Conservation (phyloP, 2,797 vertebrate genomes). For the Phylloscopus collybita region DNA sequence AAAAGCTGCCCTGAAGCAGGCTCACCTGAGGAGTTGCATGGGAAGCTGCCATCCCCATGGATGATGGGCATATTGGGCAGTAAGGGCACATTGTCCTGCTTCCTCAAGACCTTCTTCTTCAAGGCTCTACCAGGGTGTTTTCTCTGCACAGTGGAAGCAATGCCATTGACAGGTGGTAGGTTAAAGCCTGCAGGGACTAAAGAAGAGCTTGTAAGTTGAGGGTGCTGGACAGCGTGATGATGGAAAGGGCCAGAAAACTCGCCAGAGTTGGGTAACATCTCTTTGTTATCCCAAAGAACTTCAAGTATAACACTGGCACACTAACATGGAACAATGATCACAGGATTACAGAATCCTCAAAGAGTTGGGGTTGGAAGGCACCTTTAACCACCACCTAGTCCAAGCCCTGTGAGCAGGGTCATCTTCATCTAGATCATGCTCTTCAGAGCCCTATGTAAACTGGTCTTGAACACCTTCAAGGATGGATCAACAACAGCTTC, state of each 20-base stretch:
- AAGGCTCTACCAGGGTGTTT: not conserved
- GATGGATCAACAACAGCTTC: not conserved
- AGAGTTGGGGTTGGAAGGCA: not conserved
- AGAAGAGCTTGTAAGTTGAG: not conserved
- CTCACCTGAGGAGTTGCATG: conserved; percentile 68
- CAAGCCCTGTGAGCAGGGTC: not conserved
- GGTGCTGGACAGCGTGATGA: not conserved
- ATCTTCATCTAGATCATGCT: not conserved
- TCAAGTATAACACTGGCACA: not conserved
- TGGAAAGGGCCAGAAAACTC: not conserved
- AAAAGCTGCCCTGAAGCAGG: not conserved
- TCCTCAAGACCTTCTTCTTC: conserved; percentile 38
- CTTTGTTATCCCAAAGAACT: not conserved
- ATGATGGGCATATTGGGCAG: conserved; percentile 37
- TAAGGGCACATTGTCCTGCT: conserved; percentile 11
- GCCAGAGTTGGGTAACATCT: not conserved
- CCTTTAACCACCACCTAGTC: not conserved
- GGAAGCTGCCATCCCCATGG: conserved; percentile 20
- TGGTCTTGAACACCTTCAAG: not conserved
- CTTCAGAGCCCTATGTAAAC: not conserved
- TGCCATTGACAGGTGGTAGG: not conserved
- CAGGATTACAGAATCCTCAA: not conserved
- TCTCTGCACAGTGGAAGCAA: not conserved
- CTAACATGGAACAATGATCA: not conserved
- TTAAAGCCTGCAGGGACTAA: conserved; percentile 21